A percentile compares a stretch with the other conserved stretches of the same genome.
Conservation (phyloP, 2,797 vertebrate genomes). For the Crenuchus spilurus region DNA sequence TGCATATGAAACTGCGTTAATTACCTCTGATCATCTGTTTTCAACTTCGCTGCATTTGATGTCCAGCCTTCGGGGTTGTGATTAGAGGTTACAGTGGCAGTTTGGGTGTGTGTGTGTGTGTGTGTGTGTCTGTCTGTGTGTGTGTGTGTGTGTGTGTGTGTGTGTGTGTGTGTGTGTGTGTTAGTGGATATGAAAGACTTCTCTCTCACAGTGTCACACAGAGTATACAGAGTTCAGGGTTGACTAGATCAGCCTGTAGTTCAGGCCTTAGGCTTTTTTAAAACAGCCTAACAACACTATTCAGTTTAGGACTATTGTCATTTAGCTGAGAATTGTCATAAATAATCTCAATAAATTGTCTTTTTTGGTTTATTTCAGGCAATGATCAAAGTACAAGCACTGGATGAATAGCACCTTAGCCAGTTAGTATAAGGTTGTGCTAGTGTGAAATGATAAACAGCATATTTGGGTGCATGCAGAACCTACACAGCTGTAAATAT, state of each 20-base stretch:
- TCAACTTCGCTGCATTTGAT: slow-evolving; percentile 97
- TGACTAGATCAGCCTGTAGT: slow-evolving; percentile 56
- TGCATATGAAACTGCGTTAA: slow-evolving; percentile 99
- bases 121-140: slow-evolving; percentile 44
- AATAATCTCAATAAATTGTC: no score
- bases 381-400: no score
- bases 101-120: slow-evolving; percentile 55
- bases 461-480: no score
- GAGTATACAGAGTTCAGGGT: slow-evolving; percentile 70
- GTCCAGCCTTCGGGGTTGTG: slow-evolving; percentile 91
- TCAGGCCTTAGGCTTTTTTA: background rate
- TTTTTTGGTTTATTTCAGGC: no score
- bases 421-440: no score
- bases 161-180: no score
- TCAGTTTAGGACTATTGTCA: no score
- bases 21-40: slow-evolving; percentile 98
- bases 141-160: slow-evolving; percentile 45
- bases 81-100: slow-evolving; percentile 77
- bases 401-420: no score
- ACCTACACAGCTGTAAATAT: no score
- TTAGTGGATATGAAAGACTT: no score
- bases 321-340: no score
- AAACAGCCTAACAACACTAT: background rate
- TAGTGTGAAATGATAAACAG: no score
- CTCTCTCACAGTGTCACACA: slow-evolving; percentile 54